These are phyloP conservation scores for Champsocephalus gunnari DNA, from an alignment of 2,797 vertebrate species.

Conservation along the genomic window DNA sequence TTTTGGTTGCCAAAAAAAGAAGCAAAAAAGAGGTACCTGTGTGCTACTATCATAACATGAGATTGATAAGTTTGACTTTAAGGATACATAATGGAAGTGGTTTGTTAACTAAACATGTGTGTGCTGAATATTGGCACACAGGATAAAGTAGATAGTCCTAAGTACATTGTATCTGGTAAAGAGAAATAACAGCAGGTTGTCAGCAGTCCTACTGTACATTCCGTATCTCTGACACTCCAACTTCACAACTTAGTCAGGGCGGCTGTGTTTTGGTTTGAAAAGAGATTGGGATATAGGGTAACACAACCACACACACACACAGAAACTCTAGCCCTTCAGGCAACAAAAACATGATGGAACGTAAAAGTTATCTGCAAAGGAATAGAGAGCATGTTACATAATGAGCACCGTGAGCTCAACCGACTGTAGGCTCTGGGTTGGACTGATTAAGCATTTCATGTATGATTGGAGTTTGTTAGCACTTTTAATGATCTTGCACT, in stretches of 20 bases:
- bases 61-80: not conserved
- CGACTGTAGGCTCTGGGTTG: too few relatives aligned
- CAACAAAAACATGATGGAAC: too few relatives aligned
- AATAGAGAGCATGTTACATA: too few relatives aligned
- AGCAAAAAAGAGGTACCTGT: too few relatives aligned
- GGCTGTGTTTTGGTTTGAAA: conserved; percentile 35
- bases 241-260: not conserved
- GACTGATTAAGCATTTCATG: too few relatives aligned
- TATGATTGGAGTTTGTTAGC: too few relatives aligned
- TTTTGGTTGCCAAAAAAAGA: too few relatives aligned
- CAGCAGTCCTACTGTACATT: conserved; percentile 46
- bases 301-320: not conserved
- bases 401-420: too few relatives aligned
- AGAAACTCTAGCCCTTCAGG: too few relatives aligned
- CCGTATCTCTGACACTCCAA: conserved; percentile 24
- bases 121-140: not conserved
- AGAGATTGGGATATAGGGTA: not conserved
- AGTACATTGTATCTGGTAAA: not conserved
- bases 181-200: not conserved
- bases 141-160: not conserved
- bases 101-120: not conserved
- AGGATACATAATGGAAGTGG: not conserved
- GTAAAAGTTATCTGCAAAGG: too few relatives aligned
- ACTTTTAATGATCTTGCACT: too few relatives aligned
- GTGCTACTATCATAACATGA: too few relatives aligned